phyloP scores from a whole-genome alignment of 1,140 invertebrate genomes.

The Manduca sexta region DNA sequence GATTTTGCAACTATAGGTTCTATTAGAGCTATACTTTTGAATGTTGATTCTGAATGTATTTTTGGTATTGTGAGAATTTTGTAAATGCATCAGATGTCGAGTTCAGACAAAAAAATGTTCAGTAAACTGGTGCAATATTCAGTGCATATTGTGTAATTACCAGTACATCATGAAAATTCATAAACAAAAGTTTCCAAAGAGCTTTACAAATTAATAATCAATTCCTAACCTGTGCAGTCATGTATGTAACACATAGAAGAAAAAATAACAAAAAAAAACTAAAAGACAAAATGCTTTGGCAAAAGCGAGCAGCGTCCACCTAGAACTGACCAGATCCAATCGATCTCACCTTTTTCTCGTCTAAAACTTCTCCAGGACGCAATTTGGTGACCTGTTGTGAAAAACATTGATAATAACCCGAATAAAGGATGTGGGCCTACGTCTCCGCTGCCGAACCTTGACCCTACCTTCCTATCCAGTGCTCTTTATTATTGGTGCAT shows the following conservation, averaged over 20 bases:
- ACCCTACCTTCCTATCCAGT: slow-evolving; percentile 29
- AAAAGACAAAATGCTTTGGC: slow-evolving; percentile 67
- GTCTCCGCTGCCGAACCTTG: slow-evolving; percentile 64
- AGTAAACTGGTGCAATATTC: too few species aligned
- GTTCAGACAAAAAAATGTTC: too few species aligned
- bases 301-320: slow-evolving; percentile 68
- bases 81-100: background rate
- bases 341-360: slow-evolving; percentile 93
- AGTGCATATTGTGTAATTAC: too few species aligned
- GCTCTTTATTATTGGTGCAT: slow-evolving; percentile 45
- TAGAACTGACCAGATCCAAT: slow-evolving; percentile 65
- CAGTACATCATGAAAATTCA: too few species aligned
- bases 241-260: slow-evolving; percentile 7
- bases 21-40: background rate
- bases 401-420: slow-evolving; percentile 65
- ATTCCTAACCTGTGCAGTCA: background rate
- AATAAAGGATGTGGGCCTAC: slow-evolving; percentile 27
- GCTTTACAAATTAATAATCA: too few species aligned
- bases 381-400: slow-evolving; percentile 80
- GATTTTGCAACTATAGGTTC: slow-evolving; percentile 11
- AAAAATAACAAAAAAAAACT: slow-evolving; percentile 31
- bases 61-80: too few species aligned
- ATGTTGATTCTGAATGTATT: too few species aligned
- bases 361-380: slow-evolving; percentile 92
- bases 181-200: background rate